Base-by-base conservation (phyloP, 2,113 vertebrate genomes). In the Capricornis sumatraensis region DNA sequence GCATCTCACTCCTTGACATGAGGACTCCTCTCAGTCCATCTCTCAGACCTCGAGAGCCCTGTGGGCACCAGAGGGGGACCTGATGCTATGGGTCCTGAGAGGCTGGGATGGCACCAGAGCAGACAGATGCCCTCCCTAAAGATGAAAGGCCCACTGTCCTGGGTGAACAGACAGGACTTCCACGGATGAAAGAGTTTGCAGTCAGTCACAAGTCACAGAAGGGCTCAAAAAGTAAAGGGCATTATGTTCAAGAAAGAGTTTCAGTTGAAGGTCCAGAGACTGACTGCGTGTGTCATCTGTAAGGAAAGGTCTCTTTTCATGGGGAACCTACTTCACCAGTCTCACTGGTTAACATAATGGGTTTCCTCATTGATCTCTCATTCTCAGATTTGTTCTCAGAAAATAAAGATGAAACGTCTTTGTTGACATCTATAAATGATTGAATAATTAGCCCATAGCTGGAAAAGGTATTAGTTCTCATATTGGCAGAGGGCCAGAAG, bases 361-460 rank as follows among this genome's bases (percentile, higher is more conserved):
- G 55, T 10, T 45, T 82, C 21, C 83, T 52, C 36, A 3, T 4
- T 5, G 3, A 19, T 53, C 45, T 43, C 43, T n/a, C 53, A 55
- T 81, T 58, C 86, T 96, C 89, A 74, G 82, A 55, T 79, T 60
- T 67, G 40, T 64, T 76, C 76, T 93, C 12, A 52, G 62, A 87
- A 94, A 94, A 74, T 71, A 47, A 50, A 87, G 55, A 25, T 53
- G 36, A 57, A 53, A 53, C 33, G 81, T 86, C 25, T 58, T 85
- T 27, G 47, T 55, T 76, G 83, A 53, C 15, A 53, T 43, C 85
- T 71, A 15, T 71, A 76, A 85, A 87, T 57, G 55, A 62, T 3
- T 43, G 76, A 58, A 45, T 58, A 14, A n/a, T 19, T 19, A 64
- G 89, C 94, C 86, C 50, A 33, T 6, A 11, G 81, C 67, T 43